Base-by-base conservation (phyloP, 2,888 invertebrate genomes). In the Punctoribates punctum region DNA sequence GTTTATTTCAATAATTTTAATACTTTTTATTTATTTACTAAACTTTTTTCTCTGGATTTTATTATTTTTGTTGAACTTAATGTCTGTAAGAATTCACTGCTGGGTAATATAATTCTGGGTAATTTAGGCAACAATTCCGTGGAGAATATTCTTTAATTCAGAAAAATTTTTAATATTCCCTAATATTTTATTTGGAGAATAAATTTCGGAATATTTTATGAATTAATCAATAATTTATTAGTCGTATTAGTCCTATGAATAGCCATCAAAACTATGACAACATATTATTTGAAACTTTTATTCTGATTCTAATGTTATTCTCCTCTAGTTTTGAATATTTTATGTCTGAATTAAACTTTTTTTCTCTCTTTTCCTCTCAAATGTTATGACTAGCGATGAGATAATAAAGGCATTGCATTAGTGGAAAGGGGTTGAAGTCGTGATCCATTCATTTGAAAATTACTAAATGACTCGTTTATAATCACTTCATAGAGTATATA, bases 281-380 rank as follows among this genome's bases (percentile, higher is more conserved):
- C 57, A 57, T 57, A 57, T 23, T 20, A 57, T 57, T 57, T 23
- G 20, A n/a, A 57, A 57, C 15, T 57, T 23, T 57, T 57, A n/a
- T 23, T 57, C 20, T 57, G 42, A 42, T 42, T 42, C 11, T 42
- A 42, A 42, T 42, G 1, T 42, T 42, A 42, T 57, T 23, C 23
- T 57, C 11, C 6, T 20, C 5, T 51, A 51, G 51, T 23, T 23
- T 57, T 57, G 23, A 57, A 57, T 57, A 57, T 23, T 57, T 57
- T 57, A 23, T 57, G 57, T 57, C 57, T 57, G 57, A 57, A 57
- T 57, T 57, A 57, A 57, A 57, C 23, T 42, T 42, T 42, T 34
- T 13, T 13, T 42, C 42, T 42, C 42, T 42, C 11, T 42, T 11
- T 42, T 8, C 13, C 20, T 23, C 57, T 57, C 25, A 23, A 17